phyloP scores from a whole-genome alignment of 2,888 invertebrate species.

The Drosophila colorata region DNA sequence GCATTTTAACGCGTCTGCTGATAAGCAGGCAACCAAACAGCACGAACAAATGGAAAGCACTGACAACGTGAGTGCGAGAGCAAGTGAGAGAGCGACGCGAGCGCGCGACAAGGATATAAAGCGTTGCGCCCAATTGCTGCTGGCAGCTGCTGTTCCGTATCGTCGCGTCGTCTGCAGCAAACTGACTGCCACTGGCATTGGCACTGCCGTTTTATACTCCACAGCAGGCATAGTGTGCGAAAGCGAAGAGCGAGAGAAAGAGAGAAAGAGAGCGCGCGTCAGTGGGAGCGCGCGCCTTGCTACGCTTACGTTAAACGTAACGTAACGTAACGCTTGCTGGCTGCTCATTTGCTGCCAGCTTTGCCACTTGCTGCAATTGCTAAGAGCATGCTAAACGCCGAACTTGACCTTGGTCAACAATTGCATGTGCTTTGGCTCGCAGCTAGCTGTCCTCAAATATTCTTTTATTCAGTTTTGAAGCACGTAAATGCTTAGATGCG shows the following conservation, averaged over 20 bases:
- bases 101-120: slow-evolving; percentile 26
- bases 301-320: slow-evolving; percentile 39
- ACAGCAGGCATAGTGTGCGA: background rate
- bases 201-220: slow-evolving; percentile 57
- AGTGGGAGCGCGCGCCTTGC: slow-evolving; percentile 3
- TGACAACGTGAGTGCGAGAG: background rate
- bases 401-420: slow-evolving; percentile 78
- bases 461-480: background rate
- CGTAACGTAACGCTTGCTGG: slow-evolving; percentile 35
- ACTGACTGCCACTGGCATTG: slow-evolving; percentile 49
- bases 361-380: slow-evolving; percentile 27
- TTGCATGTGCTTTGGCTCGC: slow-evolving; percentile 26
- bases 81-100: slow-evolving; percentile 25
- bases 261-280: slow-evolving; percentile 4
- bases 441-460: background rate
- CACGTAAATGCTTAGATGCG: slow-evolving; percentile 40
- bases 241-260: slow-evolving; percentile 1
- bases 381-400: slow-evolving; percentile 41
- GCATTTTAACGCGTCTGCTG: slow-evolving; percentile 61
- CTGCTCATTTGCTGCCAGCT: slow-evolving; percentile 34
- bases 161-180: slow-evolving; percentile 62
- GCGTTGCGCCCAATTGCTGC: slow-evolving; percentile 16
- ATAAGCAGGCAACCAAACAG: slow-evolving; percentile 47
- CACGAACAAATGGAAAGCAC: slow-evolving; percentile 2
- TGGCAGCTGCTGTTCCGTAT: slow-evolving; percentile 49